Percentiles rank a stretch among this genome's conserved stretches.
Evolutionary conservation across 2,797 vertebrate genomes (phyloP).

Genomic region (Triplophysa yarkandensis): DNA sequence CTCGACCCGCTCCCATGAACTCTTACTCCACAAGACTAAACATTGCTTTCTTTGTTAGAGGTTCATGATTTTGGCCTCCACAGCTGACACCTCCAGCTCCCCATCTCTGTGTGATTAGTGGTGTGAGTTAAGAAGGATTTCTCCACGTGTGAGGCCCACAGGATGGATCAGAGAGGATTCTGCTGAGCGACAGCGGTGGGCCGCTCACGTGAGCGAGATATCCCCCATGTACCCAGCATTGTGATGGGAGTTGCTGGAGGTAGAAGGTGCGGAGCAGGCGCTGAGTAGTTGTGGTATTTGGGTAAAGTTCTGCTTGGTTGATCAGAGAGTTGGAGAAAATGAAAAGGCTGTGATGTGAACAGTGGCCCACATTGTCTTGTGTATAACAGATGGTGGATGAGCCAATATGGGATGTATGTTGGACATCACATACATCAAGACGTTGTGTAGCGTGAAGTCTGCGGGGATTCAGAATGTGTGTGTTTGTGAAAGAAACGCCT

Average conservation of each 20-base stretch:
- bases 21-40: conserved; percentile 39
- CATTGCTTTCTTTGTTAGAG: conserved; percentile 48
- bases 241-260: conserved; percentile 31
- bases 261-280: conserved; percentile 23
- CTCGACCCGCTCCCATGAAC: conserved; percentile 20
- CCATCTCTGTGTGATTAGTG: conserved; percentile 53
- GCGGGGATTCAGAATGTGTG: conserved; percentile 6
- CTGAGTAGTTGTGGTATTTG: conserved; percentile 44
- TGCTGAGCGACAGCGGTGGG: conserved; percentile 44
- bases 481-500: conserved; percentile 19
- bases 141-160: conserved; percentile 52
- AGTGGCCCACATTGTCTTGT: conserved; percentile 49
- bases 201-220: conserved; percentile 53
- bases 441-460: conserved; percentile 3
- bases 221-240: conserved; percentile 48
- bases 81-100: conserved; percentile 43
- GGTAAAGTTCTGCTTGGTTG: conserved; percentile 48
- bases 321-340: conserved; percentile 42
- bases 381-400: conserved; percentile 61
- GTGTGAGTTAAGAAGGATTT: conserved; percentile 59
- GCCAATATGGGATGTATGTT: conserved; percentile 37
- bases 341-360: conserved; percentile 35
- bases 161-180: conserved; percentile 41
- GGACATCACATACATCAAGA: conserved; percentile 1
- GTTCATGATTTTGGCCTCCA: conserved; percentile 56